phyloP scores from a whole-genome alignment of 2,113 vertebrate genomes.

The Rhinopomastus cyanomelas region DNA sequence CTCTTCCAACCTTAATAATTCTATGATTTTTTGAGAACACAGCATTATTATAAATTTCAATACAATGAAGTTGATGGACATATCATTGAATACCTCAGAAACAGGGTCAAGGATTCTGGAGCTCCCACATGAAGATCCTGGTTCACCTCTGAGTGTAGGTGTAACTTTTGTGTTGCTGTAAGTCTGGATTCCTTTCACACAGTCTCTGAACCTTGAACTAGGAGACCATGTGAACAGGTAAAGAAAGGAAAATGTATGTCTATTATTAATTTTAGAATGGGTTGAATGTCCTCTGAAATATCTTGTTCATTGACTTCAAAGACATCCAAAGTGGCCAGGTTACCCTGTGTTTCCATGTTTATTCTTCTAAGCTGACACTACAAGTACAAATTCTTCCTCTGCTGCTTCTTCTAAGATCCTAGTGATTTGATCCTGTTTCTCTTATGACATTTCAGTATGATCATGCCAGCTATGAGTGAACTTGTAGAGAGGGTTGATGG shows the following conservation, averaged over 20 bases:
- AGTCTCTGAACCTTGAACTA: not conserved
- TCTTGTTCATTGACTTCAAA: not conserved
- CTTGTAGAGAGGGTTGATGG: too few relatives aligned
- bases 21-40: not conserved
- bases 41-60: fast-evolving
- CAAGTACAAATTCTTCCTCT: not conserved
- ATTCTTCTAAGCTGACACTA: not conserved
- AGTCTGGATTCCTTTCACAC: not conserved
- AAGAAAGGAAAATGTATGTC: fast-evolving
- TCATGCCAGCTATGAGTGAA: too few relatives aligned
- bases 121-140: fast-evolving
- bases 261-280: not conserved
- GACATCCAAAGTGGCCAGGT: not conserved
- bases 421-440: not conserved
- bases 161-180: not conserved
- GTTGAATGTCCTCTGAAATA: not conserved
- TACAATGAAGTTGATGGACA: fast-evolving
- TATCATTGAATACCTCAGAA: not conserved
- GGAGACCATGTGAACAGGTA: fast-evolving
- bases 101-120: not conserved
- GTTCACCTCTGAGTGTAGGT: not conserved
- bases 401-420: not conserved
- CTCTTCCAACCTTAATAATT: too few relatives aligned
- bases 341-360: not conserved
- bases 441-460: fast-evolving